Evolutionary conservation across 2,797 vertebrate genomes (phyloP), one percentile per base, ranked within the genome.

Genomic region (Aplochiton taeniatus): DNA sequence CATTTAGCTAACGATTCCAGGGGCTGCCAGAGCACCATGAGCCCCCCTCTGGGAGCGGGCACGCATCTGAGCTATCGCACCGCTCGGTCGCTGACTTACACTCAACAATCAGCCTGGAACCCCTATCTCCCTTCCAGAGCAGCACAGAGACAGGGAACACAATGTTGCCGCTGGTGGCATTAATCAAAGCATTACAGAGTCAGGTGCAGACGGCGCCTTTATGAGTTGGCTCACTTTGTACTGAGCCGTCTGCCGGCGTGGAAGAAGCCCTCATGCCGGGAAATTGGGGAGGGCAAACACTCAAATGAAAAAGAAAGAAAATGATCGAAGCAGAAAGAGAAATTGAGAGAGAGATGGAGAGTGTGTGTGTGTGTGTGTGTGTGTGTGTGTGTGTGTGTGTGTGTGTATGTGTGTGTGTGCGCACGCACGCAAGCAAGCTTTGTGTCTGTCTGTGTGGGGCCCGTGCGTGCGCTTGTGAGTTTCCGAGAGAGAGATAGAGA

Each of bases 401-500:
- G 54, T 56, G 19, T 42, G 19, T 55, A 18, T 55, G 53, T 20
- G 53, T 55, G 53, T 55, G 18, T 20, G 18, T 55, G 18, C 11
- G 14, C 0, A 14, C 11, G 57, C n/a, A 42, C 17, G 12, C n/a
- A n/a, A n/a, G n/a, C n/a, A n/a, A n/a, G n/a, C n/a, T 45, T 11
- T 46, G 57, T 51, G 31, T 51, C 4, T 17, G 10, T 44, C 10
- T 45, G 61, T 19, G 20, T 45, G 41, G n/a, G n/a, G n/a, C n/a
- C 14, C 18, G 60, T 49, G 18, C 41, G 47, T 62, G 20, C 49
- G 44, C 46, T 46, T 41, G 16, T 19, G 20, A 43, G 31, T 44
- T 14, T 51, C 9, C 10, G 6, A 19, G 12, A 54, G 9, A 14
- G 49, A 51, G 8, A 51, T 8, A 51, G 14, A 55, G 6, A 55